phyloP scores from a whole-genome alignment of 2,888 invertebrate genomes.

The Camponotus fellah region DNA sequence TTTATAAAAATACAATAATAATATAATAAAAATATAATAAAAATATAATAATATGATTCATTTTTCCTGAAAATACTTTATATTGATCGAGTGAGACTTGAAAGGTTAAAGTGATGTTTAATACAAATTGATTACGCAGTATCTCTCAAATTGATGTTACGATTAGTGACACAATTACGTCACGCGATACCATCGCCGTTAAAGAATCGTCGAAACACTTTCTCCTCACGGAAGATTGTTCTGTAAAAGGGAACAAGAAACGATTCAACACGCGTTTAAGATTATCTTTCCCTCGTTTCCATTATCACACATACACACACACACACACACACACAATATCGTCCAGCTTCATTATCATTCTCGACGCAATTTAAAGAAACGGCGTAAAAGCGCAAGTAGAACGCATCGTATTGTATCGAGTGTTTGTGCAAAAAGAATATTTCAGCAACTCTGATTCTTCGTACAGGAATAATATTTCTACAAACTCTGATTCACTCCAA shows the following conservation, averaged over 20 bases:
- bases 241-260: constrained; percentile 1
- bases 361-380: constrained; percentile 33
- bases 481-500: not conserved
- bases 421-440: not conserved
- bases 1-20: too few species aligned
- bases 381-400: constrained; percentile 58
- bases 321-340: not conserved
- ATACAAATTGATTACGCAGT: constrained; percentile 9
- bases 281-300: constrained; percentile 20
- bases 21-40: not conserved
- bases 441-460: not conserved
- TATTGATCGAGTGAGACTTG: not conserved
- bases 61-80: not conserved
- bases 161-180: constrained; percentile 45
- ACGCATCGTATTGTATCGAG: constrained; percentile 46
- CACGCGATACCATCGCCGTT: constrained; percentile 27
- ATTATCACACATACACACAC: not conserved
- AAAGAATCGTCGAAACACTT: constrained; percentile 43
- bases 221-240: constrained; percentile 36
- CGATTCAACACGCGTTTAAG: constrained; percentile 37
- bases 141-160: constrained; percentile 28
- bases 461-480: not conserved
- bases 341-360: constrained; percentile 41
- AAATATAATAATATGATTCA: not conserved
- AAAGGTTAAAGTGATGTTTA: not conserved